Evolutionary conservation across 2,113 vertebrate genomes (phyloP).

Genomic region (Leucosticte australis): DNA sequence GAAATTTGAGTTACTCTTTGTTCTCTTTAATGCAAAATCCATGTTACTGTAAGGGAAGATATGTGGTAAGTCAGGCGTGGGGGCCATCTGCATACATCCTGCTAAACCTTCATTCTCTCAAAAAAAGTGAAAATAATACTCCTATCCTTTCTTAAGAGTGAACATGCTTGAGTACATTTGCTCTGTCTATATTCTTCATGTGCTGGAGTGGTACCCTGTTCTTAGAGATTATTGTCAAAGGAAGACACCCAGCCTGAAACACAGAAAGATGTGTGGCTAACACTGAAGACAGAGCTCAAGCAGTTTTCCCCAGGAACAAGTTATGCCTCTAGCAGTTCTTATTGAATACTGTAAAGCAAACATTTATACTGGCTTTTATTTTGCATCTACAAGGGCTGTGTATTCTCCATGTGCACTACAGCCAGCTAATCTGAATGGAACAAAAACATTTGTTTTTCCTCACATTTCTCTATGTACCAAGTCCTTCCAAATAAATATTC

Average conservation of each 20-base stretch:
- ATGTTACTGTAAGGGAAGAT: background rate
- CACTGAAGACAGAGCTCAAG: background rate
- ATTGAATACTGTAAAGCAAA: slow-evolving; percentile 28
- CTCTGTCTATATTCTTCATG: background rate
- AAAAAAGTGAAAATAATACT: background rate
- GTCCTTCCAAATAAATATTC: slow-evolving; percentile 39
- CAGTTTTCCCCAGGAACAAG: background rate
- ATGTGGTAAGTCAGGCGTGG: background rate
- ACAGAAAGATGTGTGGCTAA: background rate
- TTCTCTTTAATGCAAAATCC: background rate
- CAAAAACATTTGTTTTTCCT: slow-evolving; percentile 46
- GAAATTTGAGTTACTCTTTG: background rate
- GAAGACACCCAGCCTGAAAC: background rate
- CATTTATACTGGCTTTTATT: slow-evolving; percentile 54
- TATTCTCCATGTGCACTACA: background rate
- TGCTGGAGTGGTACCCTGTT: background rate
- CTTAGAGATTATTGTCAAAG: background rate
- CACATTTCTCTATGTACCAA: slow-evolving; percentile 28
- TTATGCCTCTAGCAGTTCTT: slow-evolving; percentile 12
- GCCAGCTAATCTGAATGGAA: slow-evolving; percentile 18
- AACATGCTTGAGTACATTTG: background rate
- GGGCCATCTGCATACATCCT: background rate
- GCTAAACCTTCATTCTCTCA: background rate
- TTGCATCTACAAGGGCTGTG: background rate
- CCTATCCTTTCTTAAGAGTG: background rate